Base-by-base conservation (phyloP, 2,888 invertebrate genomes). In the Athalia cordata region DNA sequence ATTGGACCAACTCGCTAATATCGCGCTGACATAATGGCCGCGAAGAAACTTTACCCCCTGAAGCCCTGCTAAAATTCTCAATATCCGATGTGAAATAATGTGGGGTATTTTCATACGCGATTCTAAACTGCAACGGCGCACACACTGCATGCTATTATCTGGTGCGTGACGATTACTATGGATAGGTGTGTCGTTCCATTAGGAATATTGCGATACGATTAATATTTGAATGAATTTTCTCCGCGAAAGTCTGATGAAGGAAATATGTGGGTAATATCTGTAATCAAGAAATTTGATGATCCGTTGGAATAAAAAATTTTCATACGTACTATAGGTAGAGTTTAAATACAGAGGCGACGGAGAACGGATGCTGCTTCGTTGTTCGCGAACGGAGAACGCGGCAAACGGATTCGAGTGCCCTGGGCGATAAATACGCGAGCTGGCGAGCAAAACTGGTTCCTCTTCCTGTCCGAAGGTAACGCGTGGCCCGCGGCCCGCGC, bases 381-480 rank as follows among this genome's bases (percentile, higher is more conserved):
- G 29, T 29, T 29, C 29, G 29, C 15, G 15, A 52, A 52, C 15
- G 52, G 67, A 45, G 52, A 11, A 15, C 13, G 67, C 72, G 47
- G 72, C 57, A 52, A 72, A 72, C 72, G 72, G 72, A 72, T 72
- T 72, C 72, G 15, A 72, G 72, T 59, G 72, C 72, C 72, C 59
- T 72, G 72, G 72, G 72, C 72, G 72, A 72, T 72, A 72, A 72
- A 72, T 72, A 72, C 72, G 72, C 72, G 59, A 59, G 55, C 11
- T n/a, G 72, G 72, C 57, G 57, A 52, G 59, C 55, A 72, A 72
- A 72, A 72, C 72, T 72, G 72, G 72, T 72, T 72, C 72, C 72
- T 72, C 72, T 72, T 72, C 72, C 72, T 72, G 72, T 72, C 72
- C 72, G 72, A 72, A 72, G 72, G 72, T 72, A 72, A 72, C 72